phyloP scores from a whole-genome alignment of 2,797 vertebrate genomes.

The Acrossocheilus wenchowensis region DNA sequence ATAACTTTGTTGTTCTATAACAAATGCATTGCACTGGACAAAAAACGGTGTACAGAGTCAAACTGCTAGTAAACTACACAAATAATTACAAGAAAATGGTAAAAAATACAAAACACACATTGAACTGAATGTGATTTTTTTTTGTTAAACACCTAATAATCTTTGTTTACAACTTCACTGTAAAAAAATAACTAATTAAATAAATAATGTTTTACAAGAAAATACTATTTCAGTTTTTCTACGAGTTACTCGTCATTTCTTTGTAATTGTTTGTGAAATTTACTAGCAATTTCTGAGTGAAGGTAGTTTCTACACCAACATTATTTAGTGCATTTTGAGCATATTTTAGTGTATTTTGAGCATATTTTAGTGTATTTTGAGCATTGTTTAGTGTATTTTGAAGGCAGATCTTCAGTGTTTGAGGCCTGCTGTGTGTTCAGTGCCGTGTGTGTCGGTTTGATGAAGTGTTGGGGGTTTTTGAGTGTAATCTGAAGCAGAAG shows the following conservation, averaged over 20 bases:
- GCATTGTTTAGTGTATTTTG: too few relatives aligned
- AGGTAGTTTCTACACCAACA: too few relatives aligned
- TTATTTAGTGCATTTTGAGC: too few relatives aligned
- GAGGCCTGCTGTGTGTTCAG: neutral
- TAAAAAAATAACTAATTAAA: neutral
- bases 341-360: too few relatives aligned
- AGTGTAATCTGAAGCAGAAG: constrained; percentile 25
- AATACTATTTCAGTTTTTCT: neutral
- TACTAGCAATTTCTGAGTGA: neutral
- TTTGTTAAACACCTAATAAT: too few relatives aligned
- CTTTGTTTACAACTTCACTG: neutral
- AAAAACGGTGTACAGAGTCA: neutral
- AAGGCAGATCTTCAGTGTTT: too few relatives aligned
- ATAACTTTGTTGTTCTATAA: too few relatives aligned
- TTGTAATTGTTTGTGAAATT: neutral
- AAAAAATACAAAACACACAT: neutral
- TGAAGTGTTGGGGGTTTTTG: neutral
- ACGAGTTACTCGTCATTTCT: neutral
- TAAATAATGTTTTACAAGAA: neutral
- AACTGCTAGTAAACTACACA: neutral
- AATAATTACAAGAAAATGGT: neutral
- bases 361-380: too few relatives aligned
- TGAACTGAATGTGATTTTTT: neutral
- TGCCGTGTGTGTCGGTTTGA: neutral
- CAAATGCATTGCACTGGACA: neutral